A percentile compares a stretch with the other conserved stretches of the same genome.
phyloP scores from a whole-genome alignment of 2,888 invertebrate species.

The Eupithecia abbreviata region DNA sequence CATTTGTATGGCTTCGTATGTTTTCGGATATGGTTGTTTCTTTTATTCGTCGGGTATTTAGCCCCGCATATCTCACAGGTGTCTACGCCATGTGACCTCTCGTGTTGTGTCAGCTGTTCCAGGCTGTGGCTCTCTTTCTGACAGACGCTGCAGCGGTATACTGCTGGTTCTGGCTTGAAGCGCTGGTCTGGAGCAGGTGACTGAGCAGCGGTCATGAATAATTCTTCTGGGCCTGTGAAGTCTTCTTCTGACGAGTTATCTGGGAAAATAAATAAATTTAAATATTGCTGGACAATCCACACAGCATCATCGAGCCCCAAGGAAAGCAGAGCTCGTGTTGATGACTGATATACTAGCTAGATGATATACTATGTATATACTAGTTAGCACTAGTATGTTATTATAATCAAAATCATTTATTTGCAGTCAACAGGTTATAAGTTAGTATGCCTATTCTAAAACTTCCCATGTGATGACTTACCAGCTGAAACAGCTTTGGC shows the following conservation, averaged over 20 bases:
- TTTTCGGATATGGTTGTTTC: neutral
- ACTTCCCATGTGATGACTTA: too few species aligned
- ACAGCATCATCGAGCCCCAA: too few species aligned
- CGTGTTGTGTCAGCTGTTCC: neutral
- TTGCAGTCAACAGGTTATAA: too few species aligned
- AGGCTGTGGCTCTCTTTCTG: neutral
- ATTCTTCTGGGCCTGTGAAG: neutral
- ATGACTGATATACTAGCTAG: too few species aligned
- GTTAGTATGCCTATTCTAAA: too few species aligned
- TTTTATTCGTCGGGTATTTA: neutral
- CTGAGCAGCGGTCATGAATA: neutral
- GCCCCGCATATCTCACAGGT: neutral
- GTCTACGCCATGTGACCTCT: neutral
- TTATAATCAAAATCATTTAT: too few species aligned
- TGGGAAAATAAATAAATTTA: neutral
- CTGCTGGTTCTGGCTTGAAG: neutral
- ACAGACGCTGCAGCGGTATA: neutral
- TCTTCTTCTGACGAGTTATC: neutral
- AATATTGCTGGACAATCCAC: too few species aligned
- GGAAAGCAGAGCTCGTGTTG: too few species aligned
- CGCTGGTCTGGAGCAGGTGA: neutral
- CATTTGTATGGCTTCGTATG: constrained; percentile 4
- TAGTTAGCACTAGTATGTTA: too few species aligned
- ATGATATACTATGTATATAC: too few species aligned
- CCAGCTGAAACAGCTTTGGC: too few species aligned